phyloP scores from a whole-genome alignment of 2,797 vertebrate species.

The Aphelocoma californica region DNA sequence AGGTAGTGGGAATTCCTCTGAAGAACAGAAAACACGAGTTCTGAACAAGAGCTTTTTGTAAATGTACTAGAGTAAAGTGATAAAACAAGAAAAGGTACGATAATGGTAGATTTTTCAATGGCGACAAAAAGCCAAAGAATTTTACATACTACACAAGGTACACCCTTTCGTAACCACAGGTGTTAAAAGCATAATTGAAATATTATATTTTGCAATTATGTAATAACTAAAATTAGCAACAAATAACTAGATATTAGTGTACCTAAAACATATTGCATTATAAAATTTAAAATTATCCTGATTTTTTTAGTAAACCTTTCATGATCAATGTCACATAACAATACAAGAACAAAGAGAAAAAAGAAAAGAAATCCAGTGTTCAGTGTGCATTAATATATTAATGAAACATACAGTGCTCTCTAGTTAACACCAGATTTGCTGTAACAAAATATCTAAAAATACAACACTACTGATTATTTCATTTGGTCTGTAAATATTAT shows the following conservation, averaged over 20 bases:
- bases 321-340: not conserved
- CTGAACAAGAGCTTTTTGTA: not conserved
- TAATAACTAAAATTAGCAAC: not conserved
- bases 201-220: not conserved
- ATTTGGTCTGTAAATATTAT: not conserved
- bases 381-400: not conserved
- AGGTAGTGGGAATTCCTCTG: not conserved
- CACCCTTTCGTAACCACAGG: not conserved
- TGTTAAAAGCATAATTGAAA: not conserved
- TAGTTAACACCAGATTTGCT: not conserved
- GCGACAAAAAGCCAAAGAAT: not conserved
- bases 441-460: not conserved
- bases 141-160: not conserved
- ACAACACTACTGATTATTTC: not conserved
- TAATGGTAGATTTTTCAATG: not conserved
- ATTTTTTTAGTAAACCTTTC: not conserved
- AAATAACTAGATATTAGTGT: not conserved
- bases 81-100: not conserved
- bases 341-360: not conserved
- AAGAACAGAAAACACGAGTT: not conserved
- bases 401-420: not conserved
- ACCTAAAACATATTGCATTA: accelerated
- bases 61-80: not conserved
- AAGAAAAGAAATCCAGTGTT: not conserved
- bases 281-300: not conserved